Conservation (phyloP, 2,113 vertebrate species). For the Takifugu flavidus region DNA sequence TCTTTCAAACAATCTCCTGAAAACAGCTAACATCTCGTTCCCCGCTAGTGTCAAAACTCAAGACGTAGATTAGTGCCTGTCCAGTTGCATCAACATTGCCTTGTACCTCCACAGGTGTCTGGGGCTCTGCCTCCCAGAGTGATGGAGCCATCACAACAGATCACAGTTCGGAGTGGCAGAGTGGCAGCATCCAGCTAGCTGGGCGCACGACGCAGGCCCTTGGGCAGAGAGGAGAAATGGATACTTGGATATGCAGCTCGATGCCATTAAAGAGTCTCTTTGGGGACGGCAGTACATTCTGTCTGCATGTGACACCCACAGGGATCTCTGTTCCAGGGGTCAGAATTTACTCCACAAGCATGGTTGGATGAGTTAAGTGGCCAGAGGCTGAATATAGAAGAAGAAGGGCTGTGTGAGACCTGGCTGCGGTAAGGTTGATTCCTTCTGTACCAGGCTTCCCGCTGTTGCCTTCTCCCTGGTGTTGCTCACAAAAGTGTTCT, state of each 20-base stretch:
- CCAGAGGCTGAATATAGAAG: conserved; percentile 33
- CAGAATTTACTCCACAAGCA: conserved; percentile 29
- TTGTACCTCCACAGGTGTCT: conserved; percentile 67
- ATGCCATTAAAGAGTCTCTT: conserved; percentile 38
- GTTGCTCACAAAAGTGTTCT: conserved; percentile 63
- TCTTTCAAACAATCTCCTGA: neutral
- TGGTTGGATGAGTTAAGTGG: conserved; percentile 20
- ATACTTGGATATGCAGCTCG: conserved; percentile 40
- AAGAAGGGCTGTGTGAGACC: conserved; percentile 32
- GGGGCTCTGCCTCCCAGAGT: conserved; percentile 41
- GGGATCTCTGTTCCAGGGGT: conserved; percentile 32
- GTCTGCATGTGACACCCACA: conserved; percentile 35
- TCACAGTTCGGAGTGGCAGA: conserved; percentile 52
- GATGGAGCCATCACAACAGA: conserved; percentile 66
- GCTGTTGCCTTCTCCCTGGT: conserved; percentile 66
- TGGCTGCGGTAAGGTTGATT: conserved; percentile 42
- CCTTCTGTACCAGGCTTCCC: conserved; percentile 40
- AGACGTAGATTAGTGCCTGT: conserved; percentile 45
- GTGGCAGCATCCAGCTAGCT: conserved; percentile 57
- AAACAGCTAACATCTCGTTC: neutral
- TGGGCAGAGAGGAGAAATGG: conserved; percentile 29
- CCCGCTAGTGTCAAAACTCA: conserved; percentile 12
- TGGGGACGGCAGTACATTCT: conserved; percentile 41
- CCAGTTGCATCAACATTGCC: conserved; percentile 46
- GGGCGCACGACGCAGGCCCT: conserved; percentile 24